phyloP scores from a whole-genome alignment of 2,888 invertebrate genomes.

The Sphaerophoria rueppellii region DNA sequence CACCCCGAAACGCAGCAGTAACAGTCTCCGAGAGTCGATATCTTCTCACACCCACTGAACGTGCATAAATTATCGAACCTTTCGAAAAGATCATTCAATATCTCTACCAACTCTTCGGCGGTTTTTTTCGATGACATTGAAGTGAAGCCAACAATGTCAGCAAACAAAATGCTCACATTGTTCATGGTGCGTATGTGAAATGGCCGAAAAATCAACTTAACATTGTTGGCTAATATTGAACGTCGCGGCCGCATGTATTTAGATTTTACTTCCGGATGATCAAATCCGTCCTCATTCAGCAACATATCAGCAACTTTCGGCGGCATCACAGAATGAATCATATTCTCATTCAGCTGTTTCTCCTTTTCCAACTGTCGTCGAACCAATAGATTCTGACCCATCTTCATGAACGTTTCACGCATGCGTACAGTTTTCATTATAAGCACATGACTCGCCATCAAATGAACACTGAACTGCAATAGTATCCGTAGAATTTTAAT shows the following conservation, averaged over 20 bases:
- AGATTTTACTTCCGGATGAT: conserved; percentile 75
- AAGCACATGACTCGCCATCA: conserved; percentile 95
- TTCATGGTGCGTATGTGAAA: conserved; percentile 99
- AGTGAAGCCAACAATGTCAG: conserved; percentile 99
- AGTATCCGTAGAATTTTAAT: conserved; percentile 92
- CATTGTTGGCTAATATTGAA: conserved; percentile 82
- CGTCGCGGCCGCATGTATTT: conserved; percentile 78
- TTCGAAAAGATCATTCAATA: conserved; percentile 97
- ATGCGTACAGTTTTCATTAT: conserved; percentile 96
- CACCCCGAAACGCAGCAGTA: conserved; percentile 98
- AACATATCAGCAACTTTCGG: conserved; percentile 94
- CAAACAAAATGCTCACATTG: conserved; percentile 97
- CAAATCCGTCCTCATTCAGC: conserved; percentile 87
- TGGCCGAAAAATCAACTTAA: conserved; percentile 93
- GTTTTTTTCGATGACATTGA: conserved; percentile 98
- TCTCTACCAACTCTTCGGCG: conserved; percentile 96
- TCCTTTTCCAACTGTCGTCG: conserved; percentile 95
- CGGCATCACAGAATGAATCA: conserved; percentile 99
- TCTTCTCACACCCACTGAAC: conserved; percentile 96
- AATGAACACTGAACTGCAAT: conserved; percentile 86
- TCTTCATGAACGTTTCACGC: conserved; percentile 98
- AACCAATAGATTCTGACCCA: conserved; percentile 95
- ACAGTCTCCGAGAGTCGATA: conserved; percentile 96
- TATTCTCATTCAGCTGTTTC: conserved; percentile 96
- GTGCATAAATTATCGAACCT: conserved; percentile 96